Percentiles rank a stretch among this genome's conserved stretches.
Evolutionary conservation across 1,140 invertebrate species (phyloP).

Genomic region (Trichogramma pretiosum): DNA sequence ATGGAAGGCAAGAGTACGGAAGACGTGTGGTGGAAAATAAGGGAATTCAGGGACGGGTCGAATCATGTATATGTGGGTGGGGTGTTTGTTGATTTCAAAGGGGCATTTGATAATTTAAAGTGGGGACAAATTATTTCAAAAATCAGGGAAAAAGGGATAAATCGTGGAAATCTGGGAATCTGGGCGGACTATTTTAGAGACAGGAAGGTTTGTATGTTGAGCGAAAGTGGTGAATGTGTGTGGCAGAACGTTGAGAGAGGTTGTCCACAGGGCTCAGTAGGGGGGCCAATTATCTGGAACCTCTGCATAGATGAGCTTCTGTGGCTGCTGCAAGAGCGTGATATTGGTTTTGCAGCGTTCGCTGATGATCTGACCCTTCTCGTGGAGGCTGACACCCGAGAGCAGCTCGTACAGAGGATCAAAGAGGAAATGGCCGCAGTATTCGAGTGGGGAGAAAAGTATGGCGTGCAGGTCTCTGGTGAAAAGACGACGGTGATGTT

Average conservation of each 20-base stretch:
- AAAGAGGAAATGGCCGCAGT: not conserved
- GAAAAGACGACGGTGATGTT: conserved; percentile 15
- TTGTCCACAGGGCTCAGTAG: conserved; percentile 20
- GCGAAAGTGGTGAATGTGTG: not conserved
- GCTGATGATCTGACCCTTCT: conserved; percentile 23
- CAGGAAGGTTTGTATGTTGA: conserved; percentile 1
- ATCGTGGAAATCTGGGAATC: not conserved
- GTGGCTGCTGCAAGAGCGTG: not conserved
- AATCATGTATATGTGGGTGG: too few species aligned
- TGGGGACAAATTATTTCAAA: too few species aligned
- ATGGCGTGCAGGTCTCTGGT: conserved; percentile 8
- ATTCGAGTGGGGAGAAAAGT: not conserved
- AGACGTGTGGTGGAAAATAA: too few species aligned
- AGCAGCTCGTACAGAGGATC: not conserved
- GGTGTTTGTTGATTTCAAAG: too few species aligned
- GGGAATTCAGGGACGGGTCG: too few species aligned
- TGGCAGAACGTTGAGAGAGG: not conserved
- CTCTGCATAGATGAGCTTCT: conserved; percentile 23
- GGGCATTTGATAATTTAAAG: too few species aligned
- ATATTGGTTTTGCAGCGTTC: conserved; percentile 19
- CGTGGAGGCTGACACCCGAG: conserved; percentile 5
- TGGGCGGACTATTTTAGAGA: conserved; percentile 10
- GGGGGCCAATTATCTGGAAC: conserved; percentile 24
- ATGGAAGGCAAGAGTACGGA: too few species aligned
- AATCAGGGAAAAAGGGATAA: too few species aligned